phyloP scores from a whole-genome alignment of 2,113 vertebrate genomes.

The Notarius quadriscutis region DNA sequence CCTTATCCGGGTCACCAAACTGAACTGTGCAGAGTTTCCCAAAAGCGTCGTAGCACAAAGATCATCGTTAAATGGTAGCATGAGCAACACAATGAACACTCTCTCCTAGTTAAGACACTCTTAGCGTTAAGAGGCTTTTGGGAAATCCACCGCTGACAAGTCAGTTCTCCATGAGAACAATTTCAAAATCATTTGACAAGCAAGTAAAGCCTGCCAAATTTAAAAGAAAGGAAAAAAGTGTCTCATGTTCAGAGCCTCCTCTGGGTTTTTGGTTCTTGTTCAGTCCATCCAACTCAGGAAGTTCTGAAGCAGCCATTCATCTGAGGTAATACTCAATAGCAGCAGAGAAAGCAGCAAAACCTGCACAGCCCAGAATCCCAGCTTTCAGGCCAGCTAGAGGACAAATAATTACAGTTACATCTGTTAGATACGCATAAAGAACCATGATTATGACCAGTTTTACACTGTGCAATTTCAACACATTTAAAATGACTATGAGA shows the following conservation, averaged over 20 bases:
- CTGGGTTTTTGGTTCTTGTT: neutral
- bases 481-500: neutral
- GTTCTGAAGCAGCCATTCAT: slow-evolving; percentile 62
- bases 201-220: neutral
- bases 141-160: neutral
- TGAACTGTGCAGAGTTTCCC: too few species aligned
- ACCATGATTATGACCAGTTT: neutral
- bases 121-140: too few species aligned
- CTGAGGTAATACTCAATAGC: slow-evolving; percentile 93
- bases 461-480: neutral
- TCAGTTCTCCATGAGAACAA: slow-evolving; percentile 18
- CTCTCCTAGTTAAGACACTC: too few species aligned
- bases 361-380: slow-evolving; percentile 89
- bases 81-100: too few species aligned
- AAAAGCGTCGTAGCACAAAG: too few species aligned
- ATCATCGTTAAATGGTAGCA: too few species aligned
- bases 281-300: neutral
- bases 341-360: slow-evolving; percentile 95
- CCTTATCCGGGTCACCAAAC: neutral
- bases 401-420: neutral
- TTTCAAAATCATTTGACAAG: slow-evolving; percentile 27
- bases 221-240: slow-evolving; percentile 7
- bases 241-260: neutral
- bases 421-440: neutral
- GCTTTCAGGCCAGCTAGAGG: slow-evolving; percentile 85